These are phyloP conservation scores for Atractosteus spatula DNA, from an alignment of 2,113 vertebrate species.

Conservation along the genomic window DNA sequence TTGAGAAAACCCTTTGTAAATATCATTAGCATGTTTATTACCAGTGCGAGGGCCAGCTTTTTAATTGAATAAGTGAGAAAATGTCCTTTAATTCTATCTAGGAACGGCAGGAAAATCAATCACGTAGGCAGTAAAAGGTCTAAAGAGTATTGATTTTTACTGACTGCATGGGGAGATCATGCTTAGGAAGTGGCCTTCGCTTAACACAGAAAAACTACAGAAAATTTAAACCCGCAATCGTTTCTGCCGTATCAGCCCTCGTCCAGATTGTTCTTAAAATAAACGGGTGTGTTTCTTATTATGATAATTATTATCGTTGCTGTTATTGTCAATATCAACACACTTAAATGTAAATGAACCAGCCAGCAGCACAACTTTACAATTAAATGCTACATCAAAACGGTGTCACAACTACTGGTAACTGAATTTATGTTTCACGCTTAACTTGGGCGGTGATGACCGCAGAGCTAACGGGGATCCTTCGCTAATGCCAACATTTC, in stretches of 20 bases:
- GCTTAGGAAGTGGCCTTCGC: background rate
- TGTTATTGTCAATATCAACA: too few relatives aligned
- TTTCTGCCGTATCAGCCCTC: too few relatives aligned
- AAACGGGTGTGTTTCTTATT: background rate
- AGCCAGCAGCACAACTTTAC: too few relatives aligned
- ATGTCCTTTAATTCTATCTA: constrained; percentile 11
- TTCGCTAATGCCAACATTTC: background rate
- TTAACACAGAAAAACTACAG: background rate
- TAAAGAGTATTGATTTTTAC: constrained; percentile 48
- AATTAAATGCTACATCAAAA: too few relatives aligned
- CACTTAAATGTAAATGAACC: too few relatives aligned
- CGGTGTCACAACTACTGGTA: too few relatives aligned
- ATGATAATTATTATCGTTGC: background rate
- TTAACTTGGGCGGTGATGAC: background rate
- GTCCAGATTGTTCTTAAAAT: too few relatives aligned
- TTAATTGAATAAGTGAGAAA: constrained; percentile 12
- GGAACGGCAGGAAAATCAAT: constrained; percentile 55
- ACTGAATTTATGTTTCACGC: too few relatives aligned
- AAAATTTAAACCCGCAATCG: background rate
- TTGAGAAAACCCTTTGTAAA: background rate
- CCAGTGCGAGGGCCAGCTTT: background rate
- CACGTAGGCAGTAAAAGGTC: constrained; percentile 54
- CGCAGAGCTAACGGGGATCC: background rate
- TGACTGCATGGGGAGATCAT: background rate
- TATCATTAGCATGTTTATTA: too few relatives aligned